These are phyloP conservation scores for Grapholita molesta DNA, from an alignment of 1,140 invertebrate genomes.

Conservation along the genomic window DNA sequence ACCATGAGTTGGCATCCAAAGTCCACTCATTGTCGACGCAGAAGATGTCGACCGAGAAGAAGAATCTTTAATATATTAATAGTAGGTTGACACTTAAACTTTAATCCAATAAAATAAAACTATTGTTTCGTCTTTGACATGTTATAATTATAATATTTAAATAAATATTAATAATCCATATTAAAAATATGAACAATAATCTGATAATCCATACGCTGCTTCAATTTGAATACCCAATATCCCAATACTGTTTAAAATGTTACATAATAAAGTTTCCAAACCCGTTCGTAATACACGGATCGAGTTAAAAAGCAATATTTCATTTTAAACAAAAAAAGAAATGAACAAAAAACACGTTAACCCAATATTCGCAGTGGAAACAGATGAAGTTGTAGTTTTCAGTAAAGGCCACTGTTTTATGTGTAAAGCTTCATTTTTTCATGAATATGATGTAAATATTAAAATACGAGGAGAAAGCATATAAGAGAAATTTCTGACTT, in stretches of 20 bases:
- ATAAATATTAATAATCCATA: not conserved
- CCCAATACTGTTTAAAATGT: not conserved
- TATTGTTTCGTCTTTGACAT: too few species aligned
- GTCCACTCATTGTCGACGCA: too few species aligned
- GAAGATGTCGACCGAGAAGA: too few species aligned
- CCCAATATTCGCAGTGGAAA: not conserved
- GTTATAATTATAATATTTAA: too few species aligned
- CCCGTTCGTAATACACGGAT: not conserved
- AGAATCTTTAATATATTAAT: too few species aligned
- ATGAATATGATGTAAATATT: not conserved
- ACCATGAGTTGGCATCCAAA: too few species aligned
- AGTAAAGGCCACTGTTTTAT: not conserved
- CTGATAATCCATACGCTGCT: not conserved
- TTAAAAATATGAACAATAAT: not conserved
- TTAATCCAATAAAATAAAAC: too few species aligned
- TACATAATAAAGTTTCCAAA: not conserved
- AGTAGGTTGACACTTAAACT: too few species aligned
- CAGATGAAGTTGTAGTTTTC: not conserved
- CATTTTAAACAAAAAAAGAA: not conserved
- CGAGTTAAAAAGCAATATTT: not conserved
- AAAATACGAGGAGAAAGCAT: not conserved
- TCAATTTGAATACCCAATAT: not conserved
- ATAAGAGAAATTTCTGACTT: not conserved
- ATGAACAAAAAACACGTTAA: not conserved
- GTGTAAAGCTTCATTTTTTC: not conserved